Evolutionary conservation across 2,888 invertebrate genomes (phyloP).

Genomic region (Germaria angustata): DNA sequence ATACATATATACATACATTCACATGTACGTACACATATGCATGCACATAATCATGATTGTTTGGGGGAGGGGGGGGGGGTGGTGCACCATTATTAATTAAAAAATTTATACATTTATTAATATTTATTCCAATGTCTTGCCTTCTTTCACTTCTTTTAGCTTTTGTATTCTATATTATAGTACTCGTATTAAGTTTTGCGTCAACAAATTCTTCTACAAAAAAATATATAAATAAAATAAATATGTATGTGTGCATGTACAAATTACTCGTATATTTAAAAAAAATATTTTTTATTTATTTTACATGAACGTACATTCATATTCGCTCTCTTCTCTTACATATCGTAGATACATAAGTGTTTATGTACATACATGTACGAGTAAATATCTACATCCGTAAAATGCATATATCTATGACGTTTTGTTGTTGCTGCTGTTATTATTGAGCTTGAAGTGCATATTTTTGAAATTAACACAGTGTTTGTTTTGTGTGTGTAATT

Average conservation of each 20-base stretch:
- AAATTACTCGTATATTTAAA: not conserved
- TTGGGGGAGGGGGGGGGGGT: not conserved
- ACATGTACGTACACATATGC: too few species aligned
- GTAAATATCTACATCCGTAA: not conserved
- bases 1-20: too few species aligned
- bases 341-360: too few species aligned
- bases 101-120: not conserved
- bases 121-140: not conserved
- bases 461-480: not conserved
- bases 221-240: not conserved
- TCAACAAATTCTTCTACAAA: conserved; percentile 5
- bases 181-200: conserved; percentile 1
- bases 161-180: too few species aligned
- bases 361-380: too few species aligned
- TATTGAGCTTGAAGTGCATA: not conserved
- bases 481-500: not conserved
- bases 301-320: not conserved
- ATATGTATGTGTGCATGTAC: too few species aligned
- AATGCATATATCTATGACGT: not conserved
- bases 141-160: not conserved
- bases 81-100: conserved; percentile 7
- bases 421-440: not conserved
- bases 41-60: not conserved
- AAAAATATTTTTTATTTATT: not conserved
- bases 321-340: not conserved